Base-by-base conservation (phyloP, 2,888 invertebrate species). In the Scaptomyza caliginosa region DNA sequence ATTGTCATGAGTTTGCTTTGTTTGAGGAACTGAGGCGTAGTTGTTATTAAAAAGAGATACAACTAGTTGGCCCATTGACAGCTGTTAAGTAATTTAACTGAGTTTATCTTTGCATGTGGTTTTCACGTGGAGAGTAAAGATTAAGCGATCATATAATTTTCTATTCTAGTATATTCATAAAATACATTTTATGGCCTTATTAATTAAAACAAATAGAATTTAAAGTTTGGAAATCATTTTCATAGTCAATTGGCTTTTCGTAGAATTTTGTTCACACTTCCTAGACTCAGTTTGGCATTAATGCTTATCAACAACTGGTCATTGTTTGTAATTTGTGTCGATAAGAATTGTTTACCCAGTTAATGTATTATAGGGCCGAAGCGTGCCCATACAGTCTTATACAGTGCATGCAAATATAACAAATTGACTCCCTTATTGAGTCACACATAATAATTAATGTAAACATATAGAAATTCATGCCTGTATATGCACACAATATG, bases 291-390 rank as follows among this genome's bases (percentile, higher is more conserved):
- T 4, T 28, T 17, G 17, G 17, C 21, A 40, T 46, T 42, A 32
- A 1, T 10, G 57, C 67, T 67, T 66, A 68, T 68, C 73, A 55
- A 50, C 16, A 21, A n/a, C 34, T 56, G 57, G 48, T 71, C 70
- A 69, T 63, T 75, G 49, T 50, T 26, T 42, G 48, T 63, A 63
- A 63, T 63, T 56, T 17, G 21, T 24, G 13, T 7, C 19, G 76
- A 73, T 76, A 71, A 76, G 56, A 42, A 43, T 16, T 42, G 40
- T 62, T 67, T 67, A 43, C 42, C 24, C 51, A 49, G 23, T 24
- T 50, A 40, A 60, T 60, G 42, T 39, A 40, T 39, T 55, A 55
- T 56, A 36, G 46, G 43, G 26, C n/a, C 19, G 54, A 45, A 40
- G 57, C 66, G 72, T 76, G 77, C 38, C 42, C 38, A 16, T 24